Evolutionary conservation across 2,888 invertebrate genomes (phyloP).

Genomic region (Lathronympha strigana): DNA sequence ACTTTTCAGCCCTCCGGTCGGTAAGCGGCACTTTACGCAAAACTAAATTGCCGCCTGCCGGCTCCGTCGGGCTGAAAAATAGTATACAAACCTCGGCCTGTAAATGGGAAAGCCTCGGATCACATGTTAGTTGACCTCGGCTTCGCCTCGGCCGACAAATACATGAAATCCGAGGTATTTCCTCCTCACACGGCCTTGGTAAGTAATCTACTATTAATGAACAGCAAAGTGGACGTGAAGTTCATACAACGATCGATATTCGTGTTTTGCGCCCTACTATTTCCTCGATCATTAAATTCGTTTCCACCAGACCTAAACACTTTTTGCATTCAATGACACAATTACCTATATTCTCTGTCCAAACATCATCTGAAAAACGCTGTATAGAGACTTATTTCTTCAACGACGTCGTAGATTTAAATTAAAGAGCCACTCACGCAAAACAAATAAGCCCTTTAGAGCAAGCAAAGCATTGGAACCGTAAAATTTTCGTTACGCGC

Average conservation of each 20-base stretch:
- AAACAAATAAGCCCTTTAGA: constrained; percentile 22
- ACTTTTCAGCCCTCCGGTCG: too few relatives aligned
- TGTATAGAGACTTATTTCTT: not conserved
- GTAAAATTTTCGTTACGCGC: constrained; percentile 26
- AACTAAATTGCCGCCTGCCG: too few relatives aligned
- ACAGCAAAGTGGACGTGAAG: too few relatives aligned
- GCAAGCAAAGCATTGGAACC: constrained; percentile 16
- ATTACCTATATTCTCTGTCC: not conserved
- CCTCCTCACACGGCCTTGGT: too few relatives aligned
- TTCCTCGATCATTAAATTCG: not conserved
- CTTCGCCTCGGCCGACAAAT: too few relatives aligned
- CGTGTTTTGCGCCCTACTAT: not conserved
- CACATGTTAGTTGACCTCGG: too few relatives aligned
- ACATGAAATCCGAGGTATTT: too few relatives aligned
- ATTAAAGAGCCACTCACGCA: constrained; percentile 18
- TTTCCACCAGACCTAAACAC: not conserved
- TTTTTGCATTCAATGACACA: not conserved
- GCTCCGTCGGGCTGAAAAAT: too few relatives aligned
- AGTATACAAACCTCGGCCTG: too few relatives aligned
- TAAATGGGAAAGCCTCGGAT: too few relatives aligned
- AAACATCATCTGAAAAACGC: not conserved
- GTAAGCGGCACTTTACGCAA: too few relatives aligned
- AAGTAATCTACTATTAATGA: too few relatives aligned
- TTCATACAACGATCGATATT: not conserved
- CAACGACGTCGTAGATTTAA: constrained; percentile 15